Percentiles rank a stretch among this genome's conserved stretches.
Evolutionary conservation across 2,113 vertebrate species (phyloP).

Genomic region (Chaenocephalus aceratus): DNA sequence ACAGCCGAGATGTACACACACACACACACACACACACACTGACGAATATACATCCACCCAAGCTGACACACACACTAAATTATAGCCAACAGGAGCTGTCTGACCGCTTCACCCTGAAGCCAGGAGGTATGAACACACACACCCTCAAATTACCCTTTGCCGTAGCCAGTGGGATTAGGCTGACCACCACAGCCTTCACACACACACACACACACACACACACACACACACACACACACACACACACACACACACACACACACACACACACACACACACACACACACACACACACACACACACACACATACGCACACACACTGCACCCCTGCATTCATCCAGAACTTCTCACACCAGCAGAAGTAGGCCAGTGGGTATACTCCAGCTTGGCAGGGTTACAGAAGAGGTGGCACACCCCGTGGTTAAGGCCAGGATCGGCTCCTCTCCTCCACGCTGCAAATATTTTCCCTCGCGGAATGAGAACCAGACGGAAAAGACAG

Average conservation of each 20-base stretch:
- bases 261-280: conserved; percentile 42
- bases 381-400: conserved; percentile 59
- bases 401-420: conserved; percentile 74
- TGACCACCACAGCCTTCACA: conserved; percentile 61
- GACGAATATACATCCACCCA: conserved; percentile 19
- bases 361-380: conserved; percentile 70
- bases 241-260: not conserved
- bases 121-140: conserved; percentile 77
- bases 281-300: conserved; percentile 35
- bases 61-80: conserved; percentile 62
- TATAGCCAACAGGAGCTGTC: conserved; percentile 74
- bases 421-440: conserved; percentile 58
- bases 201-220: conserved; percentile 25
- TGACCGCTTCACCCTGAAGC: conserved; percentile 73
- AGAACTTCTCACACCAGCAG: conserved; percentile 71
- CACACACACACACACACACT: conserved; percentile 29
- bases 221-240: not conserved
- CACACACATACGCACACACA: not conserved
- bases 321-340: conserved; percentile 56
- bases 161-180: conserved; percentile 67
- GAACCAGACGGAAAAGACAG: conserved; percentile 70
- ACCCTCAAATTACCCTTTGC: conserved; percentile 79
- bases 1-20: conserved; percentile 19
- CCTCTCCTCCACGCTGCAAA: conserved; percentile 63
- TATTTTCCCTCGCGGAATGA: conserved; percentile 71